phyloP scores from a whole-genome alignment of 2,113 vertebrate genomes.

The Sylvilagus bachmani region DNA sequence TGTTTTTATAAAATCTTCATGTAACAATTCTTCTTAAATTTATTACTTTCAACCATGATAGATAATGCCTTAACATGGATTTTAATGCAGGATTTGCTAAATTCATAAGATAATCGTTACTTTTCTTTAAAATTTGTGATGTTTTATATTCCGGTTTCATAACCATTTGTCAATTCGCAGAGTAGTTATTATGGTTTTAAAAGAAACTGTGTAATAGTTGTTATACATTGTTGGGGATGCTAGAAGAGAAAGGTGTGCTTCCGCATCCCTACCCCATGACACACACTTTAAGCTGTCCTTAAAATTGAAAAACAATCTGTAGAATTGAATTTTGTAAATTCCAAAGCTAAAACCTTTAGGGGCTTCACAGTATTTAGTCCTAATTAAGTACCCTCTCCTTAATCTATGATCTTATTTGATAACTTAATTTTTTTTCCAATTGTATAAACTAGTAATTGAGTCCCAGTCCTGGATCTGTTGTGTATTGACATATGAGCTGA shows the following conservation, averaged over 20 bases:
- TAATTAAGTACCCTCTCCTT: constrained; percentile 73
- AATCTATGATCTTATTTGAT: constrained; percentile 78
- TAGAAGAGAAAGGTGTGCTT: constrained; percentile 57
- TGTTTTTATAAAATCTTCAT: constrained; percentile 72
- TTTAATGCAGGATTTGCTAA: constrained; percentile 58
- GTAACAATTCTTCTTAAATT: constrained; percentile 71
- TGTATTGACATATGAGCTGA: constrained; percentile 82
- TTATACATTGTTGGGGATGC: constrained; percentile 61
- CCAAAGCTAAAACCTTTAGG: constrained; percentile 67
- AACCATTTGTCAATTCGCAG: constrained; percentile 10
- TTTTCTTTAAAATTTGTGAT: constrained; percentile 76
- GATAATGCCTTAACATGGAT: constrained; percentile 71
- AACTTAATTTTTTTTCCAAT: constrained; percentile 73
- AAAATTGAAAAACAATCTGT: constrained; percentile 77
- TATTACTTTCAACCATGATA: constrained; percentile 63
- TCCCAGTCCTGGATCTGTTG: constrained; percentile 85
- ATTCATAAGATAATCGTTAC: constrained; percentile 45
- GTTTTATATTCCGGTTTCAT: constrained; percentile 68
- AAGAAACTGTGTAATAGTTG: constrained; percentile 67
- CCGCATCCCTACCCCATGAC: background rate
- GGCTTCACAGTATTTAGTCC: constrained; percentile 79
- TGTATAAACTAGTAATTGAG: constrained; percentile 78
- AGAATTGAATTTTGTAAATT: constrained; percentile 74
- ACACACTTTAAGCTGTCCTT: constrained; percentile 58
- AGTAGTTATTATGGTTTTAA: constrained; percentile 76